Conservation (phyloP, 1,140 invertebrate genomes). For the Andrena cerasifolii region DNA sequence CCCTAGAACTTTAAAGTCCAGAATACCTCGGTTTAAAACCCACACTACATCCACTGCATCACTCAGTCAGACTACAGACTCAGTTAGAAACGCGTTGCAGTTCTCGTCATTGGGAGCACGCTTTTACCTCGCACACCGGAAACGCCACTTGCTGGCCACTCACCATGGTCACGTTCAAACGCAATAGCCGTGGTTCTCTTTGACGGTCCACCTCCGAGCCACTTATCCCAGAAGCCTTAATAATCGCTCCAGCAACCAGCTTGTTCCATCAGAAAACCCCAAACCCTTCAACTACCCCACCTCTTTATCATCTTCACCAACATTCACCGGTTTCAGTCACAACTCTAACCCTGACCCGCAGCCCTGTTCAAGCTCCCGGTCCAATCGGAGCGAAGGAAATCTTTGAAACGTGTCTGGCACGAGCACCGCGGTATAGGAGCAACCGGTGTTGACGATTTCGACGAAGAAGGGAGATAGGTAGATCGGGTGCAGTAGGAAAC, state of each 20-base stretch:
- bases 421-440: neutral
- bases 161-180: conserved; percentile 31
- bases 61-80: neutral
- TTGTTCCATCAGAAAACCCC: too few species aligned
- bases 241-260: neutral
- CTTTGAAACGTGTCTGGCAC: too few species aligned
- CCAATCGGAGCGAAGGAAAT: too few species aligned
- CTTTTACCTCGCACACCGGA: conserved; percentile 1
- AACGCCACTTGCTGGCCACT: conserved; percentile 14
- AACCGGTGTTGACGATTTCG: neutral
- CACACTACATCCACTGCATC: neutral
- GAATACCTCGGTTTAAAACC: too few species aligned
- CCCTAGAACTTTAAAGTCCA: too few species aligned
- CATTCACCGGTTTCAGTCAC: too few species aligned
- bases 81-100: neutral
- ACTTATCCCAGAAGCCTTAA: neutral
- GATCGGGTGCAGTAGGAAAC: neutral
- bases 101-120: neutral
- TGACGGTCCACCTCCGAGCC: conserved; percentile 14
- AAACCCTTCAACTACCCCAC: too few species aligned
- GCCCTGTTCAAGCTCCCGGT: too few species aligned
- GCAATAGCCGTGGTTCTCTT: conserved; percentile 3
- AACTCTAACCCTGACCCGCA: too few species aligned
- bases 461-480: neutral
- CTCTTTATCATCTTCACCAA: too few species aligned